Base-by-base conservation (phyloP, 2,113 vertebrate genomes). In the Egretta garzetta region DNA sequence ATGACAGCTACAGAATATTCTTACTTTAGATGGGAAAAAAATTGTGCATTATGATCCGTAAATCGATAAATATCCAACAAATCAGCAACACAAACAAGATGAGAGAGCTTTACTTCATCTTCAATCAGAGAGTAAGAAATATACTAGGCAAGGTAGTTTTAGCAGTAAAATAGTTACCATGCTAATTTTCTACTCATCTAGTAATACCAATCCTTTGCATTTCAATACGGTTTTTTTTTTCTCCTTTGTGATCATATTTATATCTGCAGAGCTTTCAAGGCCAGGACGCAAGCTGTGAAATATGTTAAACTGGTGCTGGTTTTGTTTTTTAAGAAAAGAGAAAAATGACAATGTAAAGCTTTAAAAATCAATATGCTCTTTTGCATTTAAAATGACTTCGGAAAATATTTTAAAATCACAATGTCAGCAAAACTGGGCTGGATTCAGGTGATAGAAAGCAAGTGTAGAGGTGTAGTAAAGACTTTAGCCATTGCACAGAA, bases 21-120 rank as follows among this genome's bases (percentile, higher is more conserved):
- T 96, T 95, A 84, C 76, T 87, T 88, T 94, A 96, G 95, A 98
- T 97, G 95, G 96, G 93, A 79, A 98, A 97, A 96, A 97, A 98
- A 97, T 88, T 91, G 80, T 63, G 60, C 56, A 32, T 88, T 94
- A 87, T 89, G 84, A 96, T 98, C 96, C 4, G 14, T 95, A 97
- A 96, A 98, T 98, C 97, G 12, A 98, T 98, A 97, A 95, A 97
- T 87, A 97, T 75, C 97, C 93, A 96, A 96, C 96, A 98, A 98
- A 98, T 98, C 98, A 97, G 96, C 92, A 95, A 90, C 74, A 96
- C 94, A 98, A 98, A 98, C 97, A 97, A 97, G 97, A 97, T 26
- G 83, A 96, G 95, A 98, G 92, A 98, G 95, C 94, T 96, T 97
- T 95, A 97, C 98, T 98, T 97, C 86, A 94, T 92, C 96, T 91